Evolutionary conservation across 2,113 vertebrate genomes (phyloP), one percentile per base, ranked within the genome.

Genomic region (Gobius niger): DNA sequence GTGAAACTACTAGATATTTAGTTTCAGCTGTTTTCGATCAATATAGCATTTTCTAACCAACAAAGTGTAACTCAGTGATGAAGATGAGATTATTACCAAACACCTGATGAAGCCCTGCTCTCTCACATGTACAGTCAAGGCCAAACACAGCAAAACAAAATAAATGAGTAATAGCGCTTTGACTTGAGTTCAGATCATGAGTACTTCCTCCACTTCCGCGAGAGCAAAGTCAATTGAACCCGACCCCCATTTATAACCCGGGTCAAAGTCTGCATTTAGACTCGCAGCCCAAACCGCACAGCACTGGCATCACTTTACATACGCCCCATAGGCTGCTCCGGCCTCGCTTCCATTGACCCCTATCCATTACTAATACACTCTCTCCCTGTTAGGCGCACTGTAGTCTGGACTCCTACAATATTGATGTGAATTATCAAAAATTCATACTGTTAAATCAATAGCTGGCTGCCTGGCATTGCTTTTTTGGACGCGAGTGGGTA

Each of bases 381-480:
- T 71, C 64, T 77, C 70, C 65, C 54, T 2, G 49, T 74, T 67
- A 44, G 4, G 66, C 56, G 47, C 62, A 1, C 40, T 0, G 16
- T 44, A 9, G 50, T 19, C 49, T 40, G 44, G 47, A 62, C 44
- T 40, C 44, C 19, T 75, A 0, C 44, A 76, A 70, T 77, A 82
- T 84, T 85, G 72, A 84, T 70, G 59, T 11, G 65, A 75, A 82
- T 63, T 44, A 80, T 79, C 70, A 73, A 83, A 84, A 67, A 76
- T 80, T 73, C 63, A 81, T 74, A 34, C n/a, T 13, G 72, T 54
- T 70, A 62, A 80, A 83, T 84, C 76, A 83, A 82, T 80, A 77
- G 16, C 11, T 14, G 0, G 4, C 19, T 67, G 67, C 44, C 7
- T 15, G 11, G 13, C 65, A 24, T 4, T 54, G 64, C 44, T 70